Evolutionary conservation across 1,140 invertebrate species (phyloP).

Genomic region (Lasaia peninsularis): DNA sequence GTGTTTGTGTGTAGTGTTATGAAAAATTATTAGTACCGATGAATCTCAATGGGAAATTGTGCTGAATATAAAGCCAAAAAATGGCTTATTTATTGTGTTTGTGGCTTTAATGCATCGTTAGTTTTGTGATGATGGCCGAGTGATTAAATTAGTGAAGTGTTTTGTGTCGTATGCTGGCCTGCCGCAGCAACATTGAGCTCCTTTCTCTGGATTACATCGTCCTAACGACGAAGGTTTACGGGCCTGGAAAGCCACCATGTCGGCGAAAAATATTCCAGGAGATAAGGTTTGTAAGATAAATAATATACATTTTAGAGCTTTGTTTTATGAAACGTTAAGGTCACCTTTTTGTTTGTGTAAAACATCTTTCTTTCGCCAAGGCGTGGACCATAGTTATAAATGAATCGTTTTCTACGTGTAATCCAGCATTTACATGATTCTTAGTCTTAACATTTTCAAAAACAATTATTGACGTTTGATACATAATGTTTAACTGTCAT

Average conservation of each 20-base stretch:
- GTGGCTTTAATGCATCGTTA: conserved; percentile 67
- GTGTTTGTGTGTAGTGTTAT: conserved; percentile 74
- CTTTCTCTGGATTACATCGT: conserved; percentile 71
- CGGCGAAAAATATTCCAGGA: conserved; percentile 71
- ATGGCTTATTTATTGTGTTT: conserved; percentile 72
- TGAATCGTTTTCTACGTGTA: conserved; percentile 16
- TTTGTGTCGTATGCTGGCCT: conserved; percentile 73
- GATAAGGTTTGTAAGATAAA: conserved; percentile 62
- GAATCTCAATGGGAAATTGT: conserved; percentile 74
- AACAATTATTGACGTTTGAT: neutral
- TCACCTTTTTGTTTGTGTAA: conserved; percentile 61
- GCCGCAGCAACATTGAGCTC: conserved; percentile 67
- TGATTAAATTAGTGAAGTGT: conserved; percentile 70
- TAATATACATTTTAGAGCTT: conserved; percentile 15
- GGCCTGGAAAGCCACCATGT: conserved; percentile 65
- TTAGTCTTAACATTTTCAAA: neutral
- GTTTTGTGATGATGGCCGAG: conserved; percentile 71
- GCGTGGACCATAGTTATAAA: conserved; percentile 29
- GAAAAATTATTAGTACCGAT: conserved; percentile 73
- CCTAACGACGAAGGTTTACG: conserved; percentile 60
- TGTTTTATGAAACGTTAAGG: conserved; percentile 39
- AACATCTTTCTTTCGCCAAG: conserved; percentile 52
- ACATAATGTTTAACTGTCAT: neutral
- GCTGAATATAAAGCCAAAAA: conserved; percentile 64
- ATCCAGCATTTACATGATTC: neutral